Percentiles rank a stretch among this genome's conserved stretches.
These are phyloP conservation scores for Eledona agricola DNA, from an alignment of 2,888 invertebrate genomes.

Conservation along the genomic window DNA sequence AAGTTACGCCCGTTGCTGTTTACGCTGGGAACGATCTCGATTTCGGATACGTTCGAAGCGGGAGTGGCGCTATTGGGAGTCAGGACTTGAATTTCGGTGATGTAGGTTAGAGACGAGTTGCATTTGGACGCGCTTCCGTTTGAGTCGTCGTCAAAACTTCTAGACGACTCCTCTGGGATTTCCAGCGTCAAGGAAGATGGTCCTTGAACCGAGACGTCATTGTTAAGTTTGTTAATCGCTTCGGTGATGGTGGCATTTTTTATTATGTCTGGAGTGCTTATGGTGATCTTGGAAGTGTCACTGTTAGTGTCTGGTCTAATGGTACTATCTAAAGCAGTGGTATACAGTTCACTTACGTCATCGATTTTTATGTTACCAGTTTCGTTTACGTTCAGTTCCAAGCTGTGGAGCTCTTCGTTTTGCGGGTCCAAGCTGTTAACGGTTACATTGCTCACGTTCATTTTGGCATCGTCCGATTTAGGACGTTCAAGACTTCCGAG, in stretches of 20 bases:
- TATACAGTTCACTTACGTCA: conserved; percentile 59
- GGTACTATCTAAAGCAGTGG: conserved; percentile 66
- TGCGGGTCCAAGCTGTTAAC: conserved; percentile 50
- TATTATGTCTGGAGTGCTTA: conserved; percentile 61
- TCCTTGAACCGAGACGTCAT: conserved; percentile 52
- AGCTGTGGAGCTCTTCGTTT: conserved; percentile 45
- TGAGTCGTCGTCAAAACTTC: conserved; percentile 18
- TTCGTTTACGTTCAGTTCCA: conserved; percentile 51
- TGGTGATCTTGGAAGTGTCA: conserved; percentile 62
- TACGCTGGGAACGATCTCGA: conserved; percentile 59
- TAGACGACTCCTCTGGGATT: conserved; percentile 41
- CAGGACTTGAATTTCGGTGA: conserved; percentile 78
- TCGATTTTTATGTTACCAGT: conserved; percentile 62
- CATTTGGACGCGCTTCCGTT: conserved; percentile 45
- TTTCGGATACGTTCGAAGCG: conserved; percentile 51
- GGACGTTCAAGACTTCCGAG: conserved; percentile 71
- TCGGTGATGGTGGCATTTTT: conserved; percentile 60
- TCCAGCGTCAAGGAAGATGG: conserved; percentile 53
- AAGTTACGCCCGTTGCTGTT: conserved; percentile 59
- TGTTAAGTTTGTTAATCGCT: conserved; percentile 54
- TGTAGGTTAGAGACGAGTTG: conserved; percentile 66
- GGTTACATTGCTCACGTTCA: conserved; percentile 49
- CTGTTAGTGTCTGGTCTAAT: conserved; percentile 57
- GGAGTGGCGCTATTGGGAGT: conserved; percentile 61
- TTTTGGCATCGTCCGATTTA: conserved; percentile 58